phyloP scores from a whole-genome alignment of 2,113 vertebrate genomes.

The Elachura formosa region DNA sequence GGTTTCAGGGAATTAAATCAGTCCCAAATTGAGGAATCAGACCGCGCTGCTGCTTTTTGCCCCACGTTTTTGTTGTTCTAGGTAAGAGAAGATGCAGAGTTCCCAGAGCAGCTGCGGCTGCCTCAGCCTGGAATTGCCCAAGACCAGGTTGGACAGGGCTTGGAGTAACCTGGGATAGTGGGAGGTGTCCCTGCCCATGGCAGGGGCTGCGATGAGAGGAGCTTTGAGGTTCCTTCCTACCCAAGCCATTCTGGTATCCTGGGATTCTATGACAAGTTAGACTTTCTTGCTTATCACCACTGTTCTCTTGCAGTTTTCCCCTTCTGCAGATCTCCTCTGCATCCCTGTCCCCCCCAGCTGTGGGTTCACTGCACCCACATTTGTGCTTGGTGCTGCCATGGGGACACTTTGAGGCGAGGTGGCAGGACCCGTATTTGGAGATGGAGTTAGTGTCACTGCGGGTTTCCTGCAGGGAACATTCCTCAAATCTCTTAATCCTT shows the following conservation, averaged over 20 bases:
- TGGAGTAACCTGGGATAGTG: not conserved
- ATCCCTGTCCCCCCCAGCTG: not conserved
- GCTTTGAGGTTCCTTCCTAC: not conserved
- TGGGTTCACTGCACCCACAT: rapidly evolving
- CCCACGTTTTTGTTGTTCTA: not conserved
- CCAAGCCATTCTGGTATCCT: not conserved
- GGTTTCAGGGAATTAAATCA: not conserved
- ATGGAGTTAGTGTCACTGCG: not conserved
- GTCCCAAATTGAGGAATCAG: not conserved
- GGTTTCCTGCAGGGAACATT: not conserved
- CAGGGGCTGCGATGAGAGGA: not conserved
- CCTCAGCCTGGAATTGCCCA: not conserved
- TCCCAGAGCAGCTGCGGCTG: not conserved
- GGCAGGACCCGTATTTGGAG: not conserved
- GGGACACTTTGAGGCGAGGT: rapidly evolving
- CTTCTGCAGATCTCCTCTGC: not conserved
- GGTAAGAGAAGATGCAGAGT: not conserved
- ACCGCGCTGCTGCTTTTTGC: rapidly evolving
- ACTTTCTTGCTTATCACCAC: not conserved
- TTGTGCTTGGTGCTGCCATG: rapidly evolving
- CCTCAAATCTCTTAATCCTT: not conserved
- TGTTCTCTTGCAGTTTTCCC: too few relatives aligned
- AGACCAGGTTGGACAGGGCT: not conserved
- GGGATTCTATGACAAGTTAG: not conserved
- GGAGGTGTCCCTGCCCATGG: not conserved